These are phyloP conservation scores for Trichacis sp. DNA, from an alignment of 2,888 invertebrate genomes.

Conservation along the genomic window DNA sequence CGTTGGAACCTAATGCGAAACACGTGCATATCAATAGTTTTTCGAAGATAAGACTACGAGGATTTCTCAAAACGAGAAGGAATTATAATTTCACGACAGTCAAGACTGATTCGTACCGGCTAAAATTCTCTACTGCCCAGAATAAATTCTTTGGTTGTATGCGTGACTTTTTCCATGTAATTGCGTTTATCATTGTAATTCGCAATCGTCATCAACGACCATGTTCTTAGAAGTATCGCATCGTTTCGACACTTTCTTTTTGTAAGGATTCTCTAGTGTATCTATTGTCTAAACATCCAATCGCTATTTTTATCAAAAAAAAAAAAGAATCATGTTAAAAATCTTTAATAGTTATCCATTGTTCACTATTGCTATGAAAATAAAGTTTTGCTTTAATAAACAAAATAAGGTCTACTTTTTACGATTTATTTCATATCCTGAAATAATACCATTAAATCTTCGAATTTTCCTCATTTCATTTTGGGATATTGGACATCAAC, in stretches of 20 bases:
- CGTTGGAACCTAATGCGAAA: constrained; percentile 28
- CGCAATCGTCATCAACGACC: constrained; percentile 16
- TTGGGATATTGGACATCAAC: background rate
- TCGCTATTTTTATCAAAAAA: constrained; percentile 66
- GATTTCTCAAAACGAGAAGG: constrained; percentile 28
- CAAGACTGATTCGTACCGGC: constrained; percentile 38
- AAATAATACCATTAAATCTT: too few species aligned
- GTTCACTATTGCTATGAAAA: constrained; percentile 67
- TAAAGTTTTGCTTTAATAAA: constrained; percentile 68
- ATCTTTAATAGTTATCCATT: constrained; percentile 67
- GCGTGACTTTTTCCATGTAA: constrained; percentile 14
- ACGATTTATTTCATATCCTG: background rate
- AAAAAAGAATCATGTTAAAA: constrained; percentile 61
- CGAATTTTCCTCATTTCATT: too few species aligned
- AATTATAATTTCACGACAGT: constrained; percentile 39
- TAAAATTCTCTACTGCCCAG: constrained; percentile 19
- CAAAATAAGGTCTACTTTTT: constrained; percentile 12
- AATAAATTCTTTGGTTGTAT: constrained; percentile 18
- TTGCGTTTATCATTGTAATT: constrained; percentile 19
- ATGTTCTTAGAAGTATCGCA: constrained; percentile 21
- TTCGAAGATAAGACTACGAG: constrained; percentile 27
- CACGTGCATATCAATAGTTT: constrained; percentile 44
- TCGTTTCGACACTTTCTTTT: constrained; percentile 34
- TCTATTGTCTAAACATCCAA: constrained; percentile 64
- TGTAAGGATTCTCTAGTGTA: constrained; percentile 55